phyloP scores from a whole-genome alignment of 2,113 vertebrate species.

The Colaptes auratus region DNA sequence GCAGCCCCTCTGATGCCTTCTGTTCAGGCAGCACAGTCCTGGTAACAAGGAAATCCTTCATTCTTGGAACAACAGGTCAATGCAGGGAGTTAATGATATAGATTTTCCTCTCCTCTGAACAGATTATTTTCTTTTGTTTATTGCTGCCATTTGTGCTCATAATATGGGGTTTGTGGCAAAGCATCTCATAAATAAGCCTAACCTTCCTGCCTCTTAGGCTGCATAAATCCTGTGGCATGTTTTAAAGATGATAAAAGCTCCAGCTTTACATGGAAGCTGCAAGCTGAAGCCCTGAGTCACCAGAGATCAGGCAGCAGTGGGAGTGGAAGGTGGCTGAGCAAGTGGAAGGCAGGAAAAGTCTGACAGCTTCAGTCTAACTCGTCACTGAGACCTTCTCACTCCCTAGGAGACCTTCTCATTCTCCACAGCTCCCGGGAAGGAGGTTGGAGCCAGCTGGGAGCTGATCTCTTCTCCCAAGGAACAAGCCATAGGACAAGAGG shows the following conservation, averaged over 20 bases:
- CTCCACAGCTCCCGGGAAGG: too few species aligned
- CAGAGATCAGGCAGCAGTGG: background rate
- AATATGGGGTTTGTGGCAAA: background rate
- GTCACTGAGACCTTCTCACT: too few species aligned
- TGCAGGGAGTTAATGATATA: background rate
- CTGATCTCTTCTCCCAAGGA: too few species aligned
- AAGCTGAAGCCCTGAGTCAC: background rate
- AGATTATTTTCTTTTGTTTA: slow-evolving; percentile 33
- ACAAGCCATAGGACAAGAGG: too few species aligned
- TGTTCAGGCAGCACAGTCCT: background rate
- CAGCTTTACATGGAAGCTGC: background rate
- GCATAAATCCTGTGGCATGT: background rate
- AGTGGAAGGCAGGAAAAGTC: background rate
- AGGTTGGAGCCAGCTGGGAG: too few species aligned
- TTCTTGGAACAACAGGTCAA: background rate
- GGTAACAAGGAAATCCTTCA: slow-evolving; percentile 25
- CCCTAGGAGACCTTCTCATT: too few species aligned
- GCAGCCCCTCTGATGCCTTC: slow-evolving; percentile 1
- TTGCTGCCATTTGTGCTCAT: background rate
- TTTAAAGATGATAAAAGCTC: slow-evolving; percentile 10
- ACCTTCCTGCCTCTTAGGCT: background rate
- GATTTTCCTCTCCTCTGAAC: slow-evolving; percentile 9
- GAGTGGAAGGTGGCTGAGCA: background rate
- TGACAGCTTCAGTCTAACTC: background rate
- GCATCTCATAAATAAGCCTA: slow-evolving; percentile 6